Evolutionary conservation across 1,140 invertebrate genomes (phyloP).

Genomic region (Sesamia nonagrioides): DNA sequence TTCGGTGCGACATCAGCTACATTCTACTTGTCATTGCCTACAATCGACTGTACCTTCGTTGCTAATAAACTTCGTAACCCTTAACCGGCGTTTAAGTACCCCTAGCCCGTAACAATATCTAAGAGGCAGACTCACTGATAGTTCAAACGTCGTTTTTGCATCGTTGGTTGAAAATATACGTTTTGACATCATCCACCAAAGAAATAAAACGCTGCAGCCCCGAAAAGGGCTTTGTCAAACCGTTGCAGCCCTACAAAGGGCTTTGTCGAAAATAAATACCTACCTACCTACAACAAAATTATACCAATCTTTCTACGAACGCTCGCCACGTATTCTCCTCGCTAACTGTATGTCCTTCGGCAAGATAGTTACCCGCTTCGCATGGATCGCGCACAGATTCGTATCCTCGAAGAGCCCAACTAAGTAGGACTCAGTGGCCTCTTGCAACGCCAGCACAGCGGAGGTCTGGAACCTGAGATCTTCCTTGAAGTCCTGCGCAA

Average conservation of each 20-base stretch:
- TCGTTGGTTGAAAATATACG: too few relatives aligned
- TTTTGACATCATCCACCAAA: slow-evolving; percentile 5
- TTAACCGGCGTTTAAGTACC: too few relatives aligned
- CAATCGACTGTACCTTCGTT: too few relatives aligned
- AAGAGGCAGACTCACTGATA: too few relatives aligned
- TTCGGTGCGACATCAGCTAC: too few relatives aligned
- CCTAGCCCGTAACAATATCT: too few relatives aligned
- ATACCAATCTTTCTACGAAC: slow-evolving; percentile 82
- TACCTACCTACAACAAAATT: not conserved
- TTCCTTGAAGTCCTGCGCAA: slow-evolving; percentile 94
- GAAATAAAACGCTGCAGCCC: slow-evolving; percentile 62
- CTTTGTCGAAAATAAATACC: slow-evolving; percentile 52
- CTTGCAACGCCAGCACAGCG: slow-evolving; percentile 91
- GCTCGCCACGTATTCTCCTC: slow-evolving; percentile 92
- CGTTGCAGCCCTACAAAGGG: slow-evolving; percentile 66
- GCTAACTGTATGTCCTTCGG: slow-evolving; percentile 96
- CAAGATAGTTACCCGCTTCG: slow-evolving; percentile 97
- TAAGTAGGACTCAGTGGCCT: slow-evolving; percentile 90
- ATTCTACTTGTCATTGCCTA: too few relatives aligned
- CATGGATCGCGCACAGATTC: slow-evolving; percentile 93
- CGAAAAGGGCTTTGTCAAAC: slow-evolving; percentile 66
- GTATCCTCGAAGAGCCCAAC: slow-evolving; percentile 95
- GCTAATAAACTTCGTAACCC: too few relatives aligned
- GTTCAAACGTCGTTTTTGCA: too few relatives aligned
- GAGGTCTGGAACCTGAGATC: slow-evolving; percentile 94